Evolutionary conservation across 2,113 vertebrate species (phyloP).

Genomic region (Hipposideros armiger): DNA sequence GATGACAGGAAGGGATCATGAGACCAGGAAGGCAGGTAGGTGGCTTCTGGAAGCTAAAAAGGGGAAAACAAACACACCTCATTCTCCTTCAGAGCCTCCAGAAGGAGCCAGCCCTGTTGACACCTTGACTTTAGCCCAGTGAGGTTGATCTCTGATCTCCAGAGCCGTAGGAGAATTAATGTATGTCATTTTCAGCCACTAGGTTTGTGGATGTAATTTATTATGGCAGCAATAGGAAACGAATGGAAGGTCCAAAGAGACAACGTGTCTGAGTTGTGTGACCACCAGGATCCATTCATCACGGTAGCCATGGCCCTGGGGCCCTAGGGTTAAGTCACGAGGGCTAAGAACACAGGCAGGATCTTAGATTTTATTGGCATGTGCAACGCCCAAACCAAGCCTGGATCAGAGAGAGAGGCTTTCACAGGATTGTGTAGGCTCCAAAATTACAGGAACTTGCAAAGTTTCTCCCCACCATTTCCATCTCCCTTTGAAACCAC

Average conservation of each 20-base stretch:
- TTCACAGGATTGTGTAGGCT: neutral
- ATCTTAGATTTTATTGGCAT: neutral
- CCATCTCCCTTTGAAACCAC: neutral
- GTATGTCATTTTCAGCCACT: neutral
- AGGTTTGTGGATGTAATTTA: neutral
- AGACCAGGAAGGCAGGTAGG: neutral
- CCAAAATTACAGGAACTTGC: neutral
- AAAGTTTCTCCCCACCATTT: neutral
- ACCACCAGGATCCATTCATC: neutral
- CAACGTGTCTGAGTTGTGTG: fast-evolving
- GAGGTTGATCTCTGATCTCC: neutral
- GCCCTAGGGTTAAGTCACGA: neutral
- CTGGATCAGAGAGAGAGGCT: neutral
- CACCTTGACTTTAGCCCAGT: neutral
- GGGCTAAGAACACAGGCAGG: neutral
- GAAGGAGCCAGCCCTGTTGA: neutral
- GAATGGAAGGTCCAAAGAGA: neutral
- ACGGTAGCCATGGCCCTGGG: too few species aligned
- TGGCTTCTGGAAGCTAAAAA: neutral
- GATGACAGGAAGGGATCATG: neutral
- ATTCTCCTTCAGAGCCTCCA: neutral
- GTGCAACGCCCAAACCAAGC: neutral
- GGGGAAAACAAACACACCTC: too few species aligned
- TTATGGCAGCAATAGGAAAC: neutral
- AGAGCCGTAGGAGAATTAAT: too few species aligned